These are phyloP conservation scores for Stylophora pistillata DNA, from an alignment of 64 coral and sea anemone genomes.

Conservation along the genomic window DNA sequence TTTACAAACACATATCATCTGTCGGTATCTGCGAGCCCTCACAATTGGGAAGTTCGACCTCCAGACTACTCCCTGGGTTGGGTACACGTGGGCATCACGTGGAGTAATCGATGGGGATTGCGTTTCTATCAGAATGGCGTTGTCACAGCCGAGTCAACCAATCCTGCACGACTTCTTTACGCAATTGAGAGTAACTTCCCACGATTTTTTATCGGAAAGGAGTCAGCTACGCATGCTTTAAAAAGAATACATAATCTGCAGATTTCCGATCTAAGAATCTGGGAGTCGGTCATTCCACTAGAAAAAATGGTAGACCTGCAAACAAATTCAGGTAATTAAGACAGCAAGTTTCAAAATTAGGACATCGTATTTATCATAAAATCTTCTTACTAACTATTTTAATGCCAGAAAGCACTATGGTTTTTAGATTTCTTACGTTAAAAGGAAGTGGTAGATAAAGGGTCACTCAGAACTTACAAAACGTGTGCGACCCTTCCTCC, in stretches of 20 bases:
- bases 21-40: neutral
- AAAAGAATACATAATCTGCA: neutral
- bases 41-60: neutral
- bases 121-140: conserved; percentile 12
- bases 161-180: neutral
- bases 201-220: neutral
- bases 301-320: neutral
- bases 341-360: too few relatives aligned
- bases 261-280: conserved; percentile 16
- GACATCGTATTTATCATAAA: too few relatives aligned
- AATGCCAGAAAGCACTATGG: too few relatives aligned
- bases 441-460: too few relatives aligned
- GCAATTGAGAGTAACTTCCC: neutral
- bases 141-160: neutral
- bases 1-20: neutral
- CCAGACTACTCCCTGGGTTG: neutral
- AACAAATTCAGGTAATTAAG: neutral
- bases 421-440: too few relatives aligned
- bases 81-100: conserved; percentile 10
- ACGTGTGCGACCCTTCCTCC: too few relatives aligned
- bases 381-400: too few relatives aligned
- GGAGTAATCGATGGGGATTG: conserved; percentile 21
- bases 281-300: conserved; percentile 12
- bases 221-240: neutral
- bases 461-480: too few relatives aligned